phyloP scores from a whole-genome alignment of 2,797 vertebrate genomes.

The Lophius americanus region DNA sequence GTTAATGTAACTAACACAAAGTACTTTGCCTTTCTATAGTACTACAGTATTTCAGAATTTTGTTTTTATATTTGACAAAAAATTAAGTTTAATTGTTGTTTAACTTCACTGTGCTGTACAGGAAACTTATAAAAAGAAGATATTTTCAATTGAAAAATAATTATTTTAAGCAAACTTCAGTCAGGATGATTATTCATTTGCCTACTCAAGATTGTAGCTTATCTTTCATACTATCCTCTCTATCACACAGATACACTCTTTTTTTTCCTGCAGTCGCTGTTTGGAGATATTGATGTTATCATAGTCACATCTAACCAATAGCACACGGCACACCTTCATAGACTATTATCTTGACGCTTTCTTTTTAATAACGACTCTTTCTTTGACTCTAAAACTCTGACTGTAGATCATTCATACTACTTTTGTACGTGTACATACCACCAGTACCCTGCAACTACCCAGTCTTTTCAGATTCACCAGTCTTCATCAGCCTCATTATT shows the following conservation, averaged over 20 bases:
- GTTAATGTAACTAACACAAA: constrained; percentile 19
- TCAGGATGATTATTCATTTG: too few species aligned
- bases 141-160: neutral
- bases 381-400: too few species aligned
- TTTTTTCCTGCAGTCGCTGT: neutral
- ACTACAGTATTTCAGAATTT: neutral
- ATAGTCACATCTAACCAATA: neutral
- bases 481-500: too few species aligned
- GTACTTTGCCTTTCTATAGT: neutral
- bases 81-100: neutral
- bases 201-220: too few species aligned
- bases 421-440: too few species aligned
- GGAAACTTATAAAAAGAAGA: neutral
- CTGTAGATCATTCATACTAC: too few species aligned
- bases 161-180: too few species aligned
- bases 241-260: neutral
- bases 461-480: too few species aligned
- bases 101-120: neutral
- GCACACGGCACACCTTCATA: too few species aligned
- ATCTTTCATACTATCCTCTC: neutral
- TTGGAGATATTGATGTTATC: neutral
- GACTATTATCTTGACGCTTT: too few species aligned
- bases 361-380: too few species aligned
- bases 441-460: too few species aligned
- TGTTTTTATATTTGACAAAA: neutral